Evolutionary conservation across 1,140 invertebrate species (phyloP), one percentile per base, ranked within the genome.

Genomic region (Ylistrum balloti): DNA sequence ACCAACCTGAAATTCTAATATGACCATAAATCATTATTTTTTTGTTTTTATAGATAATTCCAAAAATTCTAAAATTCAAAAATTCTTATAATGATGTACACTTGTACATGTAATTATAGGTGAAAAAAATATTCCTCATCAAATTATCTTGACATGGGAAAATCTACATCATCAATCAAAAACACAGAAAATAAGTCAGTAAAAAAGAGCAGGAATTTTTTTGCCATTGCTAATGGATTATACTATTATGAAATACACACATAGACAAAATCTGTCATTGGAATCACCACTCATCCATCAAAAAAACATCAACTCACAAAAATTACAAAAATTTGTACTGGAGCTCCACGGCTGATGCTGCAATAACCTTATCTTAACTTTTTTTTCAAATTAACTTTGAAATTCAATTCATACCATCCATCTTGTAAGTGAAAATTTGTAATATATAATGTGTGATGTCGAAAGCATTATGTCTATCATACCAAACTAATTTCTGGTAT

Each of bases 181-280:
- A 74, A n/a, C 22, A n/a, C 2, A 56, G 35, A 45, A 74, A 74
- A 74, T n/a, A 28, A 17, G 28, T 28, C 17, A 15, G 41, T 17
- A 45, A 45, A 45, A 45, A 45, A 45, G 1, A 13, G 5, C 10
- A 1, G 10, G 41, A 1, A 45, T 45, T 45, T 17, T 17, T 38
- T 13, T 38, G 13, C 35, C 13, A 13, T 45, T 45, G 41, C 22
- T 74, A 74, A 74, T 74, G 56, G 56, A 74, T 74, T 28, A 74
- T 28, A 74, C n/a, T 74, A 74, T 74, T 74, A 74, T 74, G n/a
- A 74, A 74, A 74, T 28, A 74, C 56, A 28, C 22, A 74, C 56
- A 9, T 7, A 7, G 56, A 74, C 9, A n/a, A 74, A 28, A 74
- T 74, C 56, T 45, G n/a, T 74, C 56, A 74, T 3, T 74, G n/a